These are phyloP conservation scores for fruit fly (Drosophila melanogaster) DNA, from an alignment of 1,140 invertebrate species.

Conservation along the genomic window DNA sequence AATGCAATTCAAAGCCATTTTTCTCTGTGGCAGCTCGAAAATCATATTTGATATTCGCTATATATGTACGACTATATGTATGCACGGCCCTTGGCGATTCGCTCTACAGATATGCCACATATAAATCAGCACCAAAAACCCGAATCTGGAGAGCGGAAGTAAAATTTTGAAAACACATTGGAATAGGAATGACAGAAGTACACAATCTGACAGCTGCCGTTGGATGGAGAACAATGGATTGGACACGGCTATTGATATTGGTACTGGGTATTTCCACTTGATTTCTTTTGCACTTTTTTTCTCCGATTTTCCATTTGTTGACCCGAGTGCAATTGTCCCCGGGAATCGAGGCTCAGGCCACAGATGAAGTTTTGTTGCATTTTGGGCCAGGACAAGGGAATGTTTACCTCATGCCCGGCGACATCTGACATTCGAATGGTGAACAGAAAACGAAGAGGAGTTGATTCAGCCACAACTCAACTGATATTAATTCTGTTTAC, in stretches of 20 bases:
- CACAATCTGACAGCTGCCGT: constrained; percentile 58
- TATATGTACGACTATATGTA: constrained; percentile 5
- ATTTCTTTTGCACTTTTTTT: constrained; percentile 32
- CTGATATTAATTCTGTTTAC: constrained; percentile 60
- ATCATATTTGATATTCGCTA: constrained; percentile 69
- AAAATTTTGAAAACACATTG: constrained; percentile 44
- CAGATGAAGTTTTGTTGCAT: constrained; percentile 37
- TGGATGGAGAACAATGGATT: constrained; percentile 55
- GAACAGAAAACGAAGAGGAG: background rate
- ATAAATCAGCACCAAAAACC: constrained; percentile 72
- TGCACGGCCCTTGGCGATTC: constrained; percentile 34
- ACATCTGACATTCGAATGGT: constrained; percentile 32
- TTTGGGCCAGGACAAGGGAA: constrained; percentile 52
- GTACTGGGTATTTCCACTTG: constrained; percentile 63
- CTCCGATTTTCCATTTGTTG: constrained; percentile 1
- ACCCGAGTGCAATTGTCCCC: constrained; percentile 56
- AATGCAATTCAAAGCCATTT: constrained; percentile 68
- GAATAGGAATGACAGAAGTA: constrained; percentile 27
- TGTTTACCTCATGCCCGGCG: constrained; percentile 22
- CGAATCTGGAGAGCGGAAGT: constrained; percentile 52
- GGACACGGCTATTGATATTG: constrained; percentile 43
- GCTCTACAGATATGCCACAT: constrained; percentile 24
- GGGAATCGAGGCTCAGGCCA: constrained; percentile 35
- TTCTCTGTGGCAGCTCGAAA: constrained; percentile 43
- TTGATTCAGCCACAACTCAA: constrained; percentile 31